Conservation (phyloP, 1,140 invertebrate species). For the Zaprionus ornatus region DNA sequence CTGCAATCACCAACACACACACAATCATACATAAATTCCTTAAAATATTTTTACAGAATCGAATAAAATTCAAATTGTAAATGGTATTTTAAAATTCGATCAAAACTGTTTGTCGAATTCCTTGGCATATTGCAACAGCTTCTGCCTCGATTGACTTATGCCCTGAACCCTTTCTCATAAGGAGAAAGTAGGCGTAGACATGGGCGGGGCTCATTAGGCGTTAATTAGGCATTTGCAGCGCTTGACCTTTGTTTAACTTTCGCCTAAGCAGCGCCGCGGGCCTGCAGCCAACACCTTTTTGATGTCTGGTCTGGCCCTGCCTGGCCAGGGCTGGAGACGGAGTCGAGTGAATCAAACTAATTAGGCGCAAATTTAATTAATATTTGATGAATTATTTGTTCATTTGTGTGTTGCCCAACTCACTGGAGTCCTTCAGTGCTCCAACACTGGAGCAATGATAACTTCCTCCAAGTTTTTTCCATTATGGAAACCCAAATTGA, state of each 20-base stretch:
- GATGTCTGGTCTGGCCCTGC: conserved; percentile 49
- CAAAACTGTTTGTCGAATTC: conserved; percentile 9
- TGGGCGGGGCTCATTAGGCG: conserved; percentile 53
- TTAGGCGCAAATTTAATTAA: conserved; percentile 75
- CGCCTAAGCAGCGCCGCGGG: conserved; percentile 34
- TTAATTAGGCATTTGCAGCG: conserved; percentile 67
- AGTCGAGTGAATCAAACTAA: conserved; percentile 64
- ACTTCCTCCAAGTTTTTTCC: conserved; percentile 50
- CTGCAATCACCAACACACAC: conserved; percentile 24
- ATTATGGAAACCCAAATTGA: conserved; percentile 47
- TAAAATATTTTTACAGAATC: conserved; percentile 3
- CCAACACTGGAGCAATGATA: conserved; percentile 49
- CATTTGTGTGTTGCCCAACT: conserved; percentile 48
- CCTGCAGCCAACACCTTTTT: conserved; percentile 65
- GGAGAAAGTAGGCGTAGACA: neutral
- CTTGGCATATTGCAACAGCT: neutral
- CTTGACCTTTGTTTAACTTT: conserved; percentile 51
- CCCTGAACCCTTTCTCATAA: conserved; percentile 10
- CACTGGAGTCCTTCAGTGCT: neutral
- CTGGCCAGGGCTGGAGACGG: neutral
- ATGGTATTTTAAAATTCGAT: conserved; percentile 13
- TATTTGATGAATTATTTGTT: conserved; percentile 68
- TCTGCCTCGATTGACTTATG: conserved; percentile 49
- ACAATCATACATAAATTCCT: neutral
- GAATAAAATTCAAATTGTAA: neutral